Base-by-base conservation (phyloP, 2,797 vertebrate genomes). In the Bovichtus variegatus region DNA sequence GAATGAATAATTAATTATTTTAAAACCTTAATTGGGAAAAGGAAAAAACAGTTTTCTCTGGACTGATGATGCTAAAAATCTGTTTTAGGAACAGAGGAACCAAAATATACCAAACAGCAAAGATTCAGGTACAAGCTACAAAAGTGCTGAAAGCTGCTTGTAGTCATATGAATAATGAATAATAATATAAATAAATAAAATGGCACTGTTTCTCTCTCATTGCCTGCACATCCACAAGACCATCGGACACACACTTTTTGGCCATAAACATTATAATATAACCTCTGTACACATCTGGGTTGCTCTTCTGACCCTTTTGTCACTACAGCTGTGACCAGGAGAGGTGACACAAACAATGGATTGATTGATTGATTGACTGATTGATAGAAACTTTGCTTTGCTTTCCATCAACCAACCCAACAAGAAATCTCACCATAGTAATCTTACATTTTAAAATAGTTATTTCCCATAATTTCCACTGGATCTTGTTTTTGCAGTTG, bases 121-220 rank as follows among this genome's bases (percentile, higher is more conserved):
- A 40, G 47, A 51, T 40, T 40, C 21, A 41, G 47, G 36, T 27
- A 40, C 47, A 27, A 51, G 34, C 34, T 50, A 12, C 10, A 25
- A 11, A 51, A 51, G 34, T 38, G 63, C 63, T 51, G 21, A 18
- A 19, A 40, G 34, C 34, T 38, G 21, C 47, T 38, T 27, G 47
- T 51, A 40, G 40, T 51, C 41, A 40, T 51, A 65, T 65, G 23
- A 65, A 65, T 27, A 65, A 51, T 50, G n/a, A 50, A 65, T 34
- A 21, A 21, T 23, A 23, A 23, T 23, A 23, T 16, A 34, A 34
- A 21, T 64, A 18, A 65, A 51, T 38, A 11, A 50, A 50, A 50
- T 18, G 34, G 8, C 31, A 11, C 19, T 15, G 21, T 47, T 58
- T 49, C 54, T 58, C 41, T 23, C 41, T 68, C 41, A 25, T 13